Conservation (phyloP, 1,140 invertebrate genomes). For the Microplitis mediator region DNA sequence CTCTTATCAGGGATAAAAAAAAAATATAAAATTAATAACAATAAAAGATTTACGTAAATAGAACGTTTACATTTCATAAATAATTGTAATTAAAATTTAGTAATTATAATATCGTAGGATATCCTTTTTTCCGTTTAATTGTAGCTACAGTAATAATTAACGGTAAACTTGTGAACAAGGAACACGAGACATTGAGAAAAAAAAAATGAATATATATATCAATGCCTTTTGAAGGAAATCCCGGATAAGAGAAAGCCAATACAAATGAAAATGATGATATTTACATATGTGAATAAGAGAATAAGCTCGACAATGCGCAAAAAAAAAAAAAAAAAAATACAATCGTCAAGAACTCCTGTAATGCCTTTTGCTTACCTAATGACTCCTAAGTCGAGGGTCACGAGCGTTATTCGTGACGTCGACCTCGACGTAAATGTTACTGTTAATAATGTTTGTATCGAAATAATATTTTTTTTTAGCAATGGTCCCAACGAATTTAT, state of each 20-base stretch:
- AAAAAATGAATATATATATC: too few relatives aligned
- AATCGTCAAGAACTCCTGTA: background rate
- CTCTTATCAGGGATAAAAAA: conserved; percentile 27
- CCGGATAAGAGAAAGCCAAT: background rate
- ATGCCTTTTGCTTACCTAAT: conserved; percentile 29
- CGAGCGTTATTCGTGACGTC: conserved; percentile 27
- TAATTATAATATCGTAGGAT: too few relatives aligned
- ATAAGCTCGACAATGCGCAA: background rate
- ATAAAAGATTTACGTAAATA: background rate
- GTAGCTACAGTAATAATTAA: too few relatives aligned
- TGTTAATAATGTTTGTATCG: background rate
- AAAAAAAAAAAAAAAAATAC: background rate
- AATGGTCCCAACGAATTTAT: conserved; percentile 39
- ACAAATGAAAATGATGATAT: background rate
- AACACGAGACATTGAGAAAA: too few relatives aligned
- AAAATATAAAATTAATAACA: background rate
- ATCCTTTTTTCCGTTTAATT: too few relatives aligned
- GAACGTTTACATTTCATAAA: background rate
- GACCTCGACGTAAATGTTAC: conserved; percentile 14
- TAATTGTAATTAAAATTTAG: background rate
- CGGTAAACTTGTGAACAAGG: too few relatives aligned
- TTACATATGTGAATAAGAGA: background rate
- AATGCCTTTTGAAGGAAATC: background rate
- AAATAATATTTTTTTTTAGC: conserved; percentile 23
- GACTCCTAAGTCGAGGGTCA: conserved; percentile 33